phyloP scores from a whole-genome alignment of 2,888 invertebrate genomes.

The Drosophila antonietae region DNA sequence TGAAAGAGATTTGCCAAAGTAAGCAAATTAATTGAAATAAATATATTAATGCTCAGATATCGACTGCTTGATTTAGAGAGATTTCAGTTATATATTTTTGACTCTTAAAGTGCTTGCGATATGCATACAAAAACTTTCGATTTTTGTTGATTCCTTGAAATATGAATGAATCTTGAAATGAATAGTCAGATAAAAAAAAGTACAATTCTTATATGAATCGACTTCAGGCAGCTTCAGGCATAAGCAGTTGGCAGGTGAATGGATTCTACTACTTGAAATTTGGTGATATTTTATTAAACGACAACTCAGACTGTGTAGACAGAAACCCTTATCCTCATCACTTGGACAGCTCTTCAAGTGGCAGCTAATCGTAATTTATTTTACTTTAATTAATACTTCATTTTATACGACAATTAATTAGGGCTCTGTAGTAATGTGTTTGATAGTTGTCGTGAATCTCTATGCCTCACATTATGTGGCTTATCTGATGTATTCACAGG shows the following conservation, averaged over 20 bases:
- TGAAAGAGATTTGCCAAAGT: slow-evolving; percentile 50
- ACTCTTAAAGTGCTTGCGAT: too few species aligned
- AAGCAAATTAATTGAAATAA: slow-evolving; percentile 1
- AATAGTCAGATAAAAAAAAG: too few species aligned
- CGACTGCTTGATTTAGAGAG: too few species aligned
- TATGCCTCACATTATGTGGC: slow-evolving; percentile 17
- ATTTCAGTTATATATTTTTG: too few species aligned
- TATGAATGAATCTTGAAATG: too few species aligned
- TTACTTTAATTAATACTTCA: slow-evolving; percentile 5
- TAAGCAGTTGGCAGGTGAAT: not conserved
- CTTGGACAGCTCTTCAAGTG: slow-evolving; percentile 5
- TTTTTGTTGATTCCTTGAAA: too few species aligned
- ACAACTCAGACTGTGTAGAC: not conserved
- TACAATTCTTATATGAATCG: too few species aligned
- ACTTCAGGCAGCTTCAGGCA: too few species aligned
- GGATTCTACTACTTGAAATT: too few species aligned
- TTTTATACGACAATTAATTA: slow-evolving; percentile 31
- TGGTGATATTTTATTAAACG: too few species aligned
- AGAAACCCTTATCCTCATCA: not conserved
- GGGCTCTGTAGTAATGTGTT: slow-evolving; percentile 14
- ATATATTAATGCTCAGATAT: not conserved
- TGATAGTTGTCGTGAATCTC: slow-evolving; percentile 11
- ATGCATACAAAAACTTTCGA: too few species aligned
- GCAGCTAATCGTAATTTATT: not conserved
- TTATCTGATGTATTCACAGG: slow-evolving; percentile 59